These are phyloP conservation scores for Chinchilla lanigera DNA, from an alignment of 2,113 vertebrate genomes.

Conservation along the genomic window DNA sequence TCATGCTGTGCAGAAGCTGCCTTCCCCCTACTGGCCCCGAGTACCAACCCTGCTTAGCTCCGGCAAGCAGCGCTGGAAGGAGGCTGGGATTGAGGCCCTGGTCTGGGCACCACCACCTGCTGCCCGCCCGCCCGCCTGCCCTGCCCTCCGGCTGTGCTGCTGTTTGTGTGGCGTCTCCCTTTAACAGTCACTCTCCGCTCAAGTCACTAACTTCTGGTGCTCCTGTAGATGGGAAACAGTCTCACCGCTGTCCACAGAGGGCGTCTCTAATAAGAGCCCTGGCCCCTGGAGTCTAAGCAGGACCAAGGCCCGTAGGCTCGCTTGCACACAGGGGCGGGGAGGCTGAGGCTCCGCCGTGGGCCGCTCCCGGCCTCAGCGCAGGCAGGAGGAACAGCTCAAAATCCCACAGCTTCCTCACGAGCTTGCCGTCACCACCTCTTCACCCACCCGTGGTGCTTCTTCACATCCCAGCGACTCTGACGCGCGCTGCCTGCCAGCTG, in stretches of 20 bases:
- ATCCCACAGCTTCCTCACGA: background rate
- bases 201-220: background rate
- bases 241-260: too few species aligned
- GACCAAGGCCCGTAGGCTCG: rapidly evolving
- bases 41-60: background rate
- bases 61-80: background rate
- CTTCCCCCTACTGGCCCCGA: background rate
- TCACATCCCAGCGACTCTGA: background rate
- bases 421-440: rapidly evolving
- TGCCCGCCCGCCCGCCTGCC: background rate
- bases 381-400: background rate
- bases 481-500: background rate
- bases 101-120: background rate
- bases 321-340: too few species aligned
- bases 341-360: too few species aligned
- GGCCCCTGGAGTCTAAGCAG: background rate
- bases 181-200: background rate
- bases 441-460: rapidly evolving
- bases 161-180: background rate
- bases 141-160: background rate
- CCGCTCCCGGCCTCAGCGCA: too few species aligned
- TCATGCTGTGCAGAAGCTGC: background rate
- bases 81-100: background rate
- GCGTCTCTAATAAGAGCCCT: background rate
- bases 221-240: background rate